These are phyloP conservation scores for Pristionchus arcanus DNA, from an alignment of 2,888 invertebrate genomes.

Conservation along the genomic window DNA sequence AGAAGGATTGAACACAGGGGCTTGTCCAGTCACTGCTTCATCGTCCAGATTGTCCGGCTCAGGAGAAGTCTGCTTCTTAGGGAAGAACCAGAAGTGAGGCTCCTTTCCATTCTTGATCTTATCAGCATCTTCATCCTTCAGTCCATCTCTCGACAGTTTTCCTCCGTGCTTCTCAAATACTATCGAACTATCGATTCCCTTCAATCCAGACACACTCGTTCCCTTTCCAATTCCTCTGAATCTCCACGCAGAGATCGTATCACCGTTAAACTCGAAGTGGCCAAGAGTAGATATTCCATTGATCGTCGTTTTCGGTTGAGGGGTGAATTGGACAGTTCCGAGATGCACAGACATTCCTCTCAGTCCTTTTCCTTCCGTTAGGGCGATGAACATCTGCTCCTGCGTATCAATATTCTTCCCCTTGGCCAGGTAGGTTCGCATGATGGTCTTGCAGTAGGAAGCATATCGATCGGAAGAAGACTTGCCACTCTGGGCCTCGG, in stretches of 20 bases:
- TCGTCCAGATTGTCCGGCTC: background rate
- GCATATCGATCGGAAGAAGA: conserved; percentile 20
- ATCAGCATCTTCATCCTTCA: background rate
- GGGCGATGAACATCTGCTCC: background rate
- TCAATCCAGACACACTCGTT: background rate
- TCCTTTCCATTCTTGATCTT: background rate
- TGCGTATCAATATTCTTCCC: conserved; percentile 21
- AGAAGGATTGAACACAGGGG: background rate
- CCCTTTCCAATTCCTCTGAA: background rate
- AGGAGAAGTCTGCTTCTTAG: background rate
- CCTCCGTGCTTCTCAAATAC: background rate
- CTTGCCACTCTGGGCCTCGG: conserved; percentile 24
- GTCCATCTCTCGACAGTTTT: background rate
- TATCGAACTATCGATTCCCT: background rate
- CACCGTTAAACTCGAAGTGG: no score
- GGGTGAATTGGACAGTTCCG: background rate
- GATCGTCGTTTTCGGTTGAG: conserved; percentile 23
- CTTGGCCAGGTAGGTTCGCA: conserved; percentile 8
- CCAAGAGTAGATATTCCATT: no score
- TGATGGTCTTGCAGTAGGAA: background rate
- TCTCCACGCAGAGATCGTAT: background rate
- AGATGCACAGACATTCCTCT: conserved; percentile 25
- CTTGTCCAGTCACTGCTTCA: conserved; percentile 3
- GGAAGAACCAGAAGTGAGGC: background rate
- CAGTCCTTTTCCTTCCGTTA: background rate